Evolutionary conservation across 2,888 invertebrate species (phyloP).

Genomic region (Caenorhabditis sp.): DNA sequence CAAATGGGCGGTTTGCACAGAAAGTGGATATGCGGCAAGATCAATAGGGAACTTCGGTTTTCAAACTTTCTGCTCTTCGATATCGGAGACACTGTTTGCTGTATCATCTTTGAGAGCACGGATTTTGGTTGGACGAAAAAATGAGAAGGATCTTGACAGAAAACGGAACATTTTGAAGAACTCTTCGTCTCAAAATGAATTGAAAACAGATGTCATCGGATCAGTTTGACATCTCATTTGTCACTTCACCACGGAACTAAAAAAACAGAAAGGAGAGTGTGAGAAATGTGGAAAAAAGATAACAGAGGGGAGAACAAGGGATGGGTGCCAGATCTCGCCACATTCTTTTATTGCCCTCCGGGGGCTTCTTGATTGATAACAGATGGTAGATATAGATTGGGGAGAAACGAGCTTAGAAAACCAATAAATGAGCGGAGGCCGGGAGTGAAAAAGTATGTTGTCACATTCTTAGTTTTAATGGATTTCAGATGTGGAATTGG

Average conservation of each 20-base stretch:
- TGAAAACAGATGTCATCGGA: slow-evolving; percentile 40
- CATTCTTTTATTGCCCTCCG: slow-evolving; percentile 45
- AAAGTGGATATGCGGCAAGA: slow-evolving; percentile 24
- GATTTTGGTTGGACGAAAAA: slow-evolving; percentile 5
- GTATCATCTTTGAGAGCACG: slow-evolving; percentile 7
- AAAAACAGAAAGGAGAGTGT: slow-evolving; percentile 28
- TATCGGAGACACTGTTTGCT: slow-evolving; percentile 46
- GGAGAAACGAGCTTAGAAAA: not conserved
- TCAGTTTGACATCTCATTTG: slow-evolving; percentile 47
- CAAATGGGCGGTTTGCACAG: slow-evolving; percentile 21
- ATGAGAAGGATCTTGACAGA: slow-evolving; percentile 17
- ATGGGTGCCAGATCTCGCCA: slow-evolving; percentile 32
- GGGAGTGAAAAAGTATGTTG: slow-evolving; percentile 5
- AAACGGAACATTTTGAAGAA: slow-evolving; percentile 21
- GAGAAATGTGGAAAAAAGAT: slow-evolving; percentile 26
- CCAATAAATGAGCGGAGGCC: slow-evolving; percentile 1
- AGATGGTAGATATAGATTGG: slow-evolving; percentile 25
- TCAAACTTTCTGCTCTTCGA: slow-evolving; percentile 30
- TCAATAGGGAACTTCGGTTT: slow-evolving; percentile 36
- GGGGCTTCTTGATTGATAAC: slow-evolving; percentile 31
- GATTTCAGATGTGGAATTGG: not conserved
- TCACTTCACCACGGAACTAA: slow-evolving; percentile 25
- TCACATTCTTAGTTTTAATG: slow-evolving; percentile 2
- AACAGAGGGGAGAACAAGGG: slow-evolving; percentile 29
- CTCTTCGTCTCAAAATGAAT: slow-evolving; percentile 13